Percentiles rank a stretch among this genome's conserved stretches.
These are phyloP conservation scores for Amphipoea oculea DNA, from an alignment of 2,888 invertebrate genomes.

Conservation along the genomic window DNA sequence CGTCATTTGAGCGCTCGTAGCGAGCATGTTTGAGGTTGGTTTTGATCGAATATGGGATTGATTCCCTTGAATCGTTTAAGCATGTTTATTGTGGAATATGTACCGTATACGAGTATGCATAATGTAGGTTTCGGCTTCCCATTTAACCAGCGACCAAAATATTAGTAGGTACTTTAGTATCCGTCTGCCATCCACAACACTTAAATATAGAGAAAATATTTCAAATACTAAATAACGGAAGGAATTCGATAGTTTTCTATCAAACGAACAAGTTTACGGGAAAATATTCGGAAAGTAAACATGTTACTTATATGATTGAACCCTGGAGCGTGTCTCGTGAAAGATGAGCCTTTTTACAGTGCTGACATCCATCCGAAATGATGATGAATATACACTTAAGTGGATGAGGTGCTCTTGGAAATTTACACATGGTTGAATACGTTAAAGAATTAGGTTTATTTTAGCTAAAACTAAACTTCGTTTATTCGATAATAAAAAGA, in stretches of 20 bases:
- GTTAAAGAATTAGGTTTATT: neutral
- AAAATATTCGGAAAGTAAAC: constrained; percentile 50
- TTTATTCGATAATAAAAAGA: no score
- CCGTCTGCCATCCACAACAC: neutral
- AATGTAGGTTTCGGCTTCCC: neutral
- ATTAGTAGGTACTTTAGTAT: neutral
- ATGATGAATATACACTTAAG: constrained; percentile 48
- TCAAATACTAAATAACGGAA: constrained; percentile 17
- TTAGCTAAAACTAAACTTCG: neutral
- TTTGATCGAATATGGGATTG: neutral
- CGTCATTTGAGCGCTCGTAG: neutral
- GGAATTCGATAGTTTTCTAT: constrained; percentile 40
- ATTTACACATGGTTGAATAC: neutral
- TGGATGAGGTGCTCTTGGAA: constrained; percentile 12
- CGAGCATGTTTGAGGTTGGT: neutral
- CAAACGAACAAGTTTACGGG: constrained; percentile 37
- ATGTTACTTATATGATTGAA: constrained; percentile 59
- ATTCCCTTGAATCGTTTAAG: neutral
- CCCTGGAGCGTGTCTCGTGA: constrained; percentile 45
- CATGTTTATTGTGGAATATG: neutral
- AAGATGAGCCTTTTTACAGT: constrained; percentile 57
- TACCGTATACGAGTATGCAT: no score
- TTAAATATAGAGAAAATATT: constrained; percentile 6
- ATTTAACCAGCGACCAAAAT: neutral
- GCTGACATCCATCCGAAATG: constrained; percentile 49